Conservation (phyloP, 1,140 invertebrate species). For the Microplitis mediator region DNA sequence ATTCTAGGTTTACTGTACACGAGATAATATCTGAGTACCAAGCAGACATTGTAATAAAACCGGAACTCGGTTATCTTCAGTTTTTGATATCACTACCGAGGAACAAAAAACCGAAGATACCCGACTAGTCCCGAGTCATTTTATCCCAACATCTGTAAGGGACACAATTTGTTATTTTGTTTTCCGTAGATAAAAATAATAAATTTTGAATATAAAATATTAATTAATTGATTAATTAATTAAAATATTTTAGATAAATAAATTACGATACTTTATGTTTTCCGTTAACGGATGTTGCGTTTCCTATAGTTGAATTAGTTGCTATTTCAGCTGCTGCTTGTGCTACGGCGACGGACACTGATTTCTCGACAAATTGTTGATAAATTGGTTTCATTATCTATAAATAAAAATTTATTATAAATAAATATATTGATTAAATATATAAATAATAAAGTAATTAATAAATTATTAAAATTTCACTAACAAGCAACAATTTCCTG, state of each 20-base stretch:
- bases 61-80: no score
- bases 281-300: constrained; percentile 60
- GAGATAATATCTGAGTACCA: no score
- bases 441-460: neutral
- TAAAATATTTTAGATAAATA: neutral
- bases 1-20: no score
- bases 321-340: constrained; percentile 70
- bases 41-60: no score
- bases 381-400: constrained; percentile 83
- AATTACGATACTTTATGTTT: constrained; percentile 68
- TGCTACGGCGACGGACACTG: constrained; percentile 77
- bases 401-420: constrained; percentile 46
- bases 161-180: no score
- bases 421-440: neutral
- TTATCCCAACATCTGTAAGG: no score
- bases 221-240: constrained; percentile 28
- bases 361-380: constrained; percentile 76
- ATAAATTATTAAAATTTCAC: neutral
- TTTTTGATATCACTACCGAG: no score
- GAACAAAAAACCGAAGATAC: no score
- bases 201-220: constrained; percentile 10
- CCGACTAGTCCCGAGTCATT: no score
- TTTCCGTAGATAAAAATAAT: no score
- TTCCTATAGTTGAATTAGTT: constrained; percentile 60
- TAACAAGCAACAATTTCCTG: no score